These are phyloP conservation scores for Bryconaethiops microstoma DNA, from an alignment of 2,797 vertebrate species.

Conservation along the genomic window DNA sequence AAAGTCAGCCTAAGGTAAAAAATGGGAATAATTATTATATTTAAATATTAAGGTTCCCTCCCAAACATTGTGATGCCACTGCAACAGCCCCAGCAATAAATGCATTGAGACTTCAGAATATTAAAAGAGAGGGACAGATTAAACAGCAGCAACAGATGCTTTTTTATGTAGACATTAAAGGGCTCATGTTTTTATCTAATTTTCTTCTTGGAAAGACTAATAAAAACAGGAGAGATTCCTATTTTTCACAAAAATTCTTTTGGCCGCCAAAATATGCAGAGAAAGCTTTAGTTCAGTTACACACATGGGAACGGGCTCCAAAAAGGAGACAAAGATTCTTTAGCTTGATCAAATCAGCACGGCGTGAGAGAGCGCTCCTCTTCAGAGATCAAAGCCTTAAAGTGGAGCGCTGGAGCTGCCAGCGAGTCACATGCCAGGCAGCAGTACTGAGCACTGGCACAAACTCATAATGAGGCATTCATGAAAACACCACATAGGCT, in stretches of 20 bases:
- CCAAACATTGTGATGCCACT: not conserved
- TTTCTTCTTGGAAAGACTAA: slow-evolving; percentile 8
- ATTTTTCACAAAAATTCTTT: not conserved
- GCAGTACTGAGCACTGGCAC: slow-evolving; percentile 51
- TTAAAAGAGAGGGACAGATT: not conserved
- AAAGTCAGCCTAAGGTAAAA: no score
- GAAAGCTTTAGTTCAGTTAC: slow-evolving; percentile 1
- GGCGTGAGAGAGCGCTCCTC: slow-evolving; percentile 40
- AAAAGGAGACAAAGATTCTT: slow-evolving; percentile 41
- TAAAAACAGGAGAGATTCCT: not conserved
- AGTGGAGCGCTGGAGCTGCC: slow-evolving; percentile 50
- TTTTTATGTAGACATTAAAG: not conserved
- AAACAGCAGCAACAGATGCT: not conserved
- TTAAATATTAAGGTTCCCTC: no score
- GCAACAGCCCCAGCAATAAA: not conserved
- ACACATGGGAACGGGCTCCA: slow-evolving; percentile 10
- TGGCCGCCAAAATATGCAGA: slow-evolving; percentile 12
- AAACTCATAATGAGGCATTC: slow-evolving; percentile 71
- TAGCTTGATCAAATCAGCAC: slow-evolving; percentile 39
- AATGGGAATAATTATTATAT: no score
- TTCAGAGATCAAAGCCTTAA: slow-evolving; percentile 62
- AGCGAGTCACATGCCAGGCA: slow-evolving; percentile 71
- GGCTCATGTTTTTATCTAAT: not conserved
- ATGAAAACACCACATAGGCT: slow-evolving; percentile 59
- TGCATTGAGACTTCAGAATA: not conserved